A percentile compares a stretch with the other conserved stretches of the same genome.
These are phyloP conservation scores for Drosophila parabipectinata DNA, from an alignment of 1,140 invertebrate species.

Conservation along the genomic window DNA sequence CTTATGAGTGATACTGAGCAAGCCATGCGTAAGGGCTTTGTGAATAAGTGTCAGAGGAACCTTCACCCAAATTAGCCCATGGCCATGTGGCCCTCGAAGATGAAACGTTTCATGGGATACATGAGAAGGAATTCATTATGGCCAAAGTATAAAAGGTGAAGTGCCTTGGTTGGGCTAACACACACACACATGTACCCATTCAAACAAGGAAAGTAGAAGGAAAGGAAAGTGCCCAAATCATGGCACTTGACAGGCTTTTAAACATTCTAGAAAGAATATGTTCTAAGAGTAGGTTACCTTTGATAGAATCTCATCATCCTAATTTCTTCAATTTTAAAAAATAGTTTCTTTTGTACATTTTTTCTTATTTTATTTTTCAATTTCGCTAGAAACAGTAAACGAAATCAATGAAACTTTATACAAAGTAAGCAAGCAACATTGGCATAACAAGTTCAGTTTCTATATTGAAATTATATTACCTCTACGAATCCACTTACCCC, in stretches of 20 bases:
- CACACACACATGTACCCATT: no score
- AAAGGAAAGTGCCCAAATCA: slow-evolving; percentile 32
- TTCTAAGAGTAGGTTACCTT: neutral
- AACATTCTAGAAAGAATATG: slow-evolving; percentile 2
- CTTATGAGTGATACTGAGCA: slow-evolving; percentile 30
- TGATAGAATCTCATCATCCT: no score
- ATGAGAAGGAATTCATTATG: slow-evolving; percentile 50
- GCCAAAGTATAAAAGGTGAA: slow-evolving; percentile 1
- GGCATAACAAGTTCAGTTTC: slow-evolving; percentile 28
- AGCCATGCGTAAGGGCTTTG: slow-evolving; percentile 40
- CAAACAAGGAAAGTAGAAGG: neutral
- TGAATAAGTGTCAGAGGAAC: slow-evolving; percentile 25
- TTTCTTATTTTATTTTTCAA: neutral
- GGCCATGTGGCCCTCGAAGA: slow-evolving; percentile 45
- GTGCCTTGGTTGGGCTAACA: neutral
- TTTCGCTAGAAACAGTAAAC: neutral
- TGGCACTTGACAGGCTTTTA: slow-evolving; percentile 41
- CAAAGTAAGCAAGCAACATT: slow-evolving; percentile 7
- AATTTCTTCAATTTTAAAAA: no score
- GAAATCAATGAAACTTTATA: slow-evolving; percentile 2
- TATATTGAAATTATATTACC: slow-evolving; percentile 26
- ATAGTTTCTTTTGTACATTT: neutral
- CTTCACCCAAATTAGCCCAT: slow-evolving; percentile 53
- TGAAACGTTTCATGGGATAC: slow-evolving; percentile 42
- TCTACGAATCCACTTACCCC: slow-evolving; percentile 2